phyloP scores from a whole-genome alignment of 2,113 vertebrate species.

The Tylochromis polylepis region DNA sequence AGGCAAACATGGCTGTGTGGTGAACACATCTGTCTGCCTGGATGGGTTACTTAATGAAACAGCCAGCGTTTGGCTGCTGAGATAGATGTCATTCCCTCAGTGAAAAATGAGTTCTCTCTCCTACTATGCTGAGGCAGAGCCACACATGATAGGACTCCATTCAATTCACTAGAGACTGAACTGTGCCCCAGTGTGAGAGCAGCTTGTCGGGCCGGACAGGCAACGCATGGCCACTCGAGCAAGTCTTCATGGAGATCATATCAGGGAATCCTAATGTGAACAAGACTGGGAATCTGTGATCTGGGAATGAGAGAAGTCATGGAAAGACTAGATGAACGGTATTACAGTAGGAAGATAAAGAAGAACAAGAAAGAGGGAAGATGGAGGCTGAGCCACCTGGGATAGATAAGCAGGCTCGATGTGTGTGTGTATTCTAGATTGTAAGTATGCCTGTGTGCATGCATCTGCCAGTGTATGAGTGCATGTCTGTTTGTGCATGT shows the following conservation, averaged over 20 bases:
- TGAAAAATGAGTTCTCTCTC: slow-evolving; percentile 71
- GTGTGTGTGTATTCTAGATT: slow-evolving; percentile 9
- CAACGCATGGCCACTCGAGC: slow-evolving; percentile 70
- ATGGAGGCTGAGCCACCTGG: slow-evolving; percentile 55
- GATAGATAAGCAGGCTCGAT: slow-evolving; percentile 44
- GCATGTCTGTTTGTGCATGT: background rate
- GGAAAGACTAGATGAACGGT: slow-evolving; percentile 53
- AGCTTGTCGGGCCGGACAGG: slow-evolving; percentile 59
- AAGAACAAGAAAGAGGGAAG: slow-evolving; percentile 35
- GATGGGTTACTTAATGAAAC: slow-evolving; percentile 80
- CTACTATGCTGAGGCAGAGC: slow-evolving; percentile 47
- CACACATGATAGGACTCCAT: slow-evolving; percentile 61
- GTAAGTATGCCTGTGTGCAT: background rate
- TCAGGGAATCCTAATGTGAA: slow-evolving; percentile 71
- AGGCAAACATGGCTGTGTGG: slow-evolving; percentile 73
- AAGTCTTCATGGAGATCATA: slow-evolving; percentile 73
- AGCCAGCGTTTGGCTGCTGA: slow-evolving; percentile 64
- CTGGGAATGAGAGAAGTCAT: slow-evolving; percentile 56
- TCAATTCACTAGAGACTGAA: slow-evolving; percentile 62
- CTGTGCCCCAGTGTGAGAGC: slow-evolving; percentile 51
- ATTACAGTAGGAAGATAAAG: slow-evolving; percentile 56
- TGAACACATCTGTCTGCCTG: slow-evolving; percentile 75
- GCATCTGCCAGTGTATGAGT: background rate
- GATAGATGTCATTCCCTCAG: slow-evolving; percentile 68
- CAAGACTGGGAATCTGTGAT: slow-evolving; percentile 67